Conservation (phyloP, 2,113 vertebrate genomes). For the Neotragus pygmaeus region DNA sequence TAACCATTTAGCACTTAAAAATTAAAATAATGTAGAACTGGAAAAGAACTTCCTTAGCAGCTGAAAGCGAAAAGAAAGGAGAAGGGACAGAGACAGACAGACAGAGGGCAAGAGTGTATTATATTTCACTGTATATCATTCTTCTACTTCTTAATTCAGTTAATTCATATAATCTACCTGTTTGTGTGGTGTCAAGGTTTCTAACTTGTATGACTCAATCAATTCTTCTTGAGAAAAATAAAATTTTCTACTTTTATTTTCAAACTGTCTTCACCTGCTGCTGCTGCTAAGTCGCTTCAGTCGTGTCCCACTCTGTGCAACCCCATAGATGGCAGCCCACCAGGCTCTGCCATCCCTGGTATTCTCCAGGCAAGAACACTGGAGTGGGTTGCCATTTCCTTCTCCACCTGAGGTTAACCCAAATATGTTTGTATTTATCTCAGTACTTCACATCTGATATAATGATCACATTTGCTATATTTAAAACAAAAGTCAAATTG, state of each 20-base stretch:
- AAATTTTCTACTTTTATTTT: not conserved
- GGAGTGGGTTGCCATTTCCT: too few relatives aligned
- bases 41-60: not conserved
- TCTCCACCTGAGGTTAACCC: not conserved
- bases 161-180: not conserved
- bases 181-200: not conserved
- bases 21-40: not conserved
- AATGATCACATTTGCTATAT: not conserved
- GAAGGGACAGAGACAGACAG: not conserved
- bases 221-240: constrained; percentile 29
- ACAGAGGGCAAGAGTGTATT: not conserved
- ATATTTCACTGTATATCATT: not conserved
- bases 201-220: not conserved
- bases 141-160: not conserved
- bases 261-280: not conserved
- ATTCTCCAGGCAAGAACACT: too few relatives aligned
- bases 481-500: not conserved
- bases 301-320: accelerated
- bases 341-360: too few relatives aligned
- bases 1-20: constrained; percentile 18
- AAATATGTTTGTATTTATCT: not conserved
- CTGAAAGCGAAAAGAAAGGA: not conserved
- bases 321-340: too few relatives aligned
- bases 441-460: not conserved
- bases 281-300: not conserved